Conservation (phyloP, 2,888 invertebrate genomes). For the Coecobrya sp. region DNA sequence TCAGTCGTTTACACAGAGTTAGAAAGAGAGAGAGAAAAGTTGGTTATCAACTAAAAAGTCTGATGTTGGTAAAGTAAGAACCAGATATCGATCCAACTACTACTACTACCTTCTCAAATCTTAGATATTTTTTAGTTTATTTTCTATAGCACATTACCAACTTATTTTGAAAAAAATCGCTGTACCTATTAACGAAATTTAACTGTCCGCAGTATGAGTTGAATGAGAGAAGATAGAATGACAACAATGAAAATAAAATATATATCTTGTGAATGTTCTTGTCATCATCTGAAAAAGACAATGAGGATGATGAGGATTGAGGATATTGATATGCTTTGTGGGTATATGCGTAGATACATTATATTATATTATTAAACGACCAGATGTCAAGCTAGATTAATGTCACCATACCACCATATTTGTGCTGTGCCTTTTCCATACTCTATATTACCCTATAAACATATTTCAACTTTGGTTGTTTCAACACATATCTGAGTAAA, state of each 20-base stretch:
- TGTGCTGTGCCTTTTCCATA: too few species aligned
- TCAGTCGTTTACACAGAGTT: slow-evolving; percentile 80
- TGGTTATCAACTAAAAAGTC: slow-evolving; percentile 82
- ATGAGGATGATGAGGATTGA: slow-evolving; percentile 23
- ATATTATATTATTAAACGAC: neutral
- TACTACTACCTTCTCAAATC: slow-evolving; percentile 70
- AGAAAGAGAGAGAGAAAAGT: slow-evolving; percentile 71
- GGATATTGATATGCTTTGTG: neutral
- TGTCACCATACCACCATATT: neutral
- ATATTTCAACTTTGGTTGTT: neutral
- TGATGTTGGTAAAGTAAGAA: slow-evolving; percentile 76
- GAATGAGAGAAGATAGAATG: neutral
- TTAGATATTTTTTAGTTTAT: slow-evolving; percentile 67
- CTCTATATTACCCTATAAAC: too few species aligned
- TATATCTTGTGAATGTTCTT: neutral
- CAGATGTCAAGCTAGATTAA: neutral
- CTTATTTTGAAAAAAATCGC: slow-evolving; percentile 34
- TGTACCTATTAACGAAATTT: slow-evolving; percentile 46
- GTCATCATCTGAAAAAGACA: slow-evolving; percentile 33
- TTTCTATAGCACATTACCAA: slow-evolving; percentile 47
- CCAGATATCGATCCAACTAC: slow-evolving; percentile 81
- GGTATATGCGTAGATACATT: too few species aligned
- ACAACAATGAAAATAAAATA: slow-evolving; percentile 46
- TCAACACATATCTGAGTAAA: neutral
- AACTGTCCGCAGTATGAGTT: slow-evolving; percentile 15